Evolutionary conservation across 1,140 invertebrate genomes (phyloP).

Genomic region (Anagrus nilaparvatae): DNA sequence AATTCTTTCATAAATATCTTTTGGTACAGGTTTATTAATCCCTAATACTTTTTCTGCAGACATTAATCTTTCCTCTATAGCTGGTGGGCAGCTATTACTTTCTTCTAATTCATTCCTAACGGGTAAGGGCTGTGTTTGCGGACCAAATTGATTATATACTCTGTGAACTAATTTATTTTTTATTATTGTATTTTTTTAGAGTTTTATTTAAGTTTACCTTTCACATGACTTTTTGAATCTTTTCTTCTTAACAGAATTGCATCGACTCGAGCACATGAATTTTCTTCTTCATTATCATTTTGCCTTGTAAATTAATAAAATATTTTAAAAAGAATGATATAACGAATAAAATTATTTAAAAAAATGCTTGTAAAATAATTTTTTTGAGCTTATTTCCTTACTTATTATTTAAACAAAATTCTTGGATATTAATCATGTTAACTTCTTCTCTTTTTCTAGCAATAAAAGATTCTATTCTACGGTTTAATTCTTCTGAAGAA

Average conservation of each 20-base stretch:
- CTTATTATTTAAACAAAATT: slow-evolving; percentile 49
- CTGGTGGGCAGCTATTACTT: slow-evolving; percentile 27
- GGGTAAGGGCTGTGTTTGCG: slow-evolving; percentile 37
- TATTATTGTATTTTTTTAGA: slow-evolving; percentile 7
- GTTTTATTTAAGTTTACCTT: slow-evolving; percentile 43
- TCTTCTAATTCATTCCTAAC: slow-evolving; percentile 20
- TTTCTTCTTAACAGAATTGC: slow-evolving; percentile 51
- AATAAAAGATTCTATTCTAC: slow-evolving; percentile 54
- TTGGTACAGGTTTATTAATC: slow-evolving; percentile 43
- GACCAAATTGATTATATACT: slow-evolving; percentile 49
- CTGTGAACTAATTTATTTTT: slow-evolving; percentile 42
- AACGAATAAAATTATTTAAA: slow-evolving; percentile 5
- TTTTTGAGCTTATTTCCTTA: slow-evolving; percentile 12
- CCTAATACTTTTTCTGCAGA: slow-evolving; percentile 47
- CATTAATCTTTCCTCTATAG: slow-evolving; percentile 48
- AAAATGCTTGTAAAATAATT: slow-evolving; percentile 1
- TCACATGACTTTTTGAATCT: slow-evolving; percentile 58
- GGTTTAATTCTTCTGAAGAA: slow-evolving; percentile 44
- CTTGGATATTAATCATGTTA: slow-evolving; percentile 52
- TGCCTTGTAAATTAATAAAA: slow-evolving; percentile 22
- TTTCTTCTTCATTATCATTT: slow-evolving; percentile 29
- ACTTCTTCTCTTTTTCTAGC: slow-evolving; percentile 48
- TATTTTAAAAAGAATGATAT: slow-evolving; percentile 1
- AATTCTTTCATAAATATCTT: slow-evolving; percentile 50
- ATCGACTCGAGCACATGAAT: slow-evolving; percentile 55